phyloP scores from a whole-genome alignment of 2,113 vertebrate species.

The Ophthalmolycus amberensis region DNA sequence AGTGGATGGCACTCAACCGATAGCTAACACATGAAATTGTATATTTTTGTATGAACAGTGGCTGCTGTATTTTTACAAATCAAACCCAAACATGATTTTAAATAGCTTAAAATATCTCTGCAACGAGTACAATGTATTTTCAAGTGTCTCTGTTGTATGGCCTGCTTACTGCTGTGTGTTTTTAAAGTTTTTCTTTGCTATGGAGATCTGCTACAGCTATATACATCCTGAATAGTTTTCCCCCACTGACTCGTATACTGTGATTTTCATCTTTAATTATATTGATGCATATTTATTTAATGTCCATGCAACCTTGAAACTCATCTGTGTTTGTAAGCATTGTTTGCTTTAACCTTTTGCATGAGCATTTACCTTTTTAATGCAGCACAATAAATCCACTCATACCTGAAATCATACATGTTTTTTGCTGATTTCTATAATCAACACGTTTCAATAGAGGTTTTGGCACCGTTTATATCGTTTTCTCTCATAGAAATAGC shows the following conservation, averaged over 20 bases:
- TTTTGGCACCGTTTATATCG: neutral
- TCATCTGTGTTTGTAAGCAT: slow-evolving; percentile 7
- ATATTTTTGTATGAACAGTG: slow-evolving; percentile 29
- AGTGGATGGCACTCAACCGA: slow-evolving; percentile 56
- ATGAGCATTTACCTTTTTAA: slow-evolving; percentile 23
- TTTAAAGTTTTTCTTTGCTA: slow-evolving; percentile 23
- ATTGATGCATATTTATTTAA: slow-evolving; percentile 65
- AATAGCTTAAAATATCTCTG: neutral
- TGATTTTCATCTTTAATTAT: slow-evolving; percentile 10
- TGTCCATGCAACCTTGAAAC: slow-evolving; percentile 8
- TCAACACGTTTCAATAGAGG: neutral
- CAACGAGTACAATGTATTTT: neutral
- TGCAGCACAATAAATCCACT: slow-evolving; percentile 45
- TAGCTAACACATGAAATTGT: slow-evolving; percentile 46
- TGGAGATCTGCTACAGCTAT: slow-evolving; percentile 19
- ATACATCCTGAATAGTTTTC: slow-evolving; percentile 7
- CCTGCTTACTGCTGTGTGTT: slow-evolving; percentile 9
- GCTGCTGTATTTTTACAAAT: slow-evolving; percentile 38
- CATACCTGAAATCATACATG: neutral
- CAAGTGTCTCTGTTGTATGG: neutral
- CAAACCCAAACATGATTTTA: slow-evolving; percentile 13
- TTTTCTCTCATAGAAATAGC: neutral
- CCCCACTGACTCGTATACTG: slow-evolving; percentile 5
- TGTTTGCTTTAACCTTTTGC: slow-evolving; percentile 14
- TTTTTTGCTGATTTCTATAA: neutral